Evolutionary conservation across 1,140 invertebrate species (phyloP), one percentile per base, ranked within the genome.

Genomic region (Atta texana): DNA sequence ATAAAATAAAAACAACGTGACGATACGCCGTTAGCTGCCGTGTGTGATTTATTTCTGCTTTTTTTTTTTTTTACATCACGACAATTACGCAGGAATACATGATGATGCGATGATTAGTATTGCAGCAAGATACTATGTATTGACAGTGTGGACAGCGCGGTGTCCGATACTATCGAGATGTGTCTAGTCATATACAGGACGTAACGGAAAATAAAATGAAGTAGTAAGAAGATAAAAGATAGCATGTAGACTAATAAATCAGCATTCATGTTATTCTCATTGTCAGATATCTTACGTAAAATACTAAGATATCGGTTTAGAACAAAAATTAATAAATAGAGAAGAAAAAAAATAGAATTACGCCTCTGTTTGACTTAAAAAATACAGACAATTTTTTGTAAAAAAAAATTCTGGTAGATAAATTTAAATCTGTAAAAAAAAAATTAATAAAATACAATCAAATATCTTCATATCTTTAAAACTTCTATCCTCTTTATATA

Each of bases 11-110:
- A 21, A 57, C 55, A 21, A 57, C 28, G 44, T 53, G 53, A 64
- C 59, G 59, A 55, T 31, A 53, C 61, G 66, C 74, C 82, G 72
- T 85, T 85, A 53, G 39, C 14, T 61, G 28, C 34, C 82, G 21
- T 51, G 21, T 51, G 39, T 51, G 53, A 49, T 75, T 18, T 55
- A 84, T 61, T 75, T 74, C 16, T 39, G 1, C 14, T 44, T 31
- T 34, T 81, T 39, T 71, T 59, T 31, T 68, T 81, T 39, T 21
- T 72, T 44, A 44, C 1, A 44, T 44, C 34, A 14, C 44, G 14
- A n/a, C 21, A 80, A 68, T 82, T 21, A 49, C 28, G 8, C 39
- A n/a, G 18, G 74, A 24, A 51, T 24, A 84, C 14, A 28, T 34
- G 80, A 63, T 75, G 57, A 75, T 18, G 39, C 24, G 16, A 84